phyloP scores from a whole-genome alignment of 2,113 vertebrate species.

The Pogona vitticeps region DNA sequence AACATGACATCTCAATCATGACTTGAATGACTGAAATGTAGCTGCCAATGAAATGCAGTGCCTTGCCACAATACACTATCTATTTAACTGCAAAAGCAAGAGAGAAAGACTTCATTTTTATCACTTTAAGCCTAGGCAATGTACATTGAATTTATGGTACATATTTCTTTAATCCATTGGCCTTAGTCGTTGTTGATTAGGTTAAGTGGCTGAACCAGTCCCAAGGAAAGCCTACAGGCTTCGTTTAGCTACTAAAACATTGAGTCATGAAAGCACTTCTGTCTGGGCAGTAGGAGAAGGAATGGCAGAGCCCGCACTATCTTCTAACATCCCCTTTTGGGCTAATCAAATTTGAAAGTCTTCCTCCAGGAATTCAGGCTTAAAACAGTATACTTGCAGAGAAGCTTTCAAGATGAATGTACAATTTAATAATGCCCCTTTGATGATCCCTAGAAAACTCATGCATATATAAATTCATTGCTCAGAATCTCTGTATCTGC shows the following conservation, averaged over 20 bases:
- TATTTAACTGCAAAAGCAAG: neutral
- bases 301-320: neutral
- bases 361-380: conserved; percentile 1
- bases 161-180: neutral
- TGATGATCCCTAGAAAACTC: conserved; percentile 22
- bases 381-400: conserved; percentile 9
- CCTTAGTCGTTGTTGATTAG: neutral
- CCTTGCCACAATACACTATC: neutral
- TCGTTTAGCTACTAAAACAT: neutral
- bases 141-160: neutral
- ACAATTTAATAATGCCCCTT: conserved; percentile 36
- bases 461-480: conserved; percentile 37
- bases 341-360: conserved; percentile 33
- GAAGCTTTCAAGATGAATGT: conserved; percentile 24
- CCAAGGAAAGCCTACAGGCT: neutral
- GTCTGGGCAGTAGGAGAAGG: neutral
- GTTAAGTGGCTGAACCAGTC: neutral
- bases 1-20: neutral
- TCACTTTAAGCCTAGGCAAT: neutral
- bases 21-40: neutral
- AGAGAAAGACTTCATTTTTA: neutral
- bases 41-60: neutral
- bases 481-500: conserved; percentile 46
- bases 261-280: neutral
- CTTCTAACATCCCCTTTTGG: conserved; percentile 1